Conservation (phyloP, 2,113 vertebrate genomes). For the Prietella phreatophila region DNA sequence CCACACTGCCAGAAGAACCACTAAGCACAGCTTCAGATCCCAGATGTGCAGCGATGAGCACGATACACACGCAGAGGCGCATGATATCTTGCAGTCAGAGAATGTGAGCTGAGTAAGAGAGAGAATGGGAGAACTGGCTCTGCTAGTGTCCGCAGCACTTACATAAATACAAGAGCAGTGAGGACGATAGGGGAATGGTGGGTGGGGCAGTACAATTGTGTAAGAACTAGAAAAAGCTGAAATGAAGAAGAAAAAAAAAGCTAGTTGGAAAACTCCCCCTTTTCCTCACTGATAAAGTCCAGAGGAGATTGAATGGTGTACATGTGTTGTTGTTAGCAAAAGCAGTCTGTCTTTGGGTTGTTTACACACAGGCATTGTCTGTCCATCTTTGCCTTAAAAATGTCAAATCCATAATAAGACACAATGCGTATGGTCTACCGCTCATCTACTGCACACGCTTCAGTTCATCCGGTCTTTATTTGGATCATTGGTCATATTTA, state of each 20-base stretch:
- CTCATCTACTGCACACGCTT: neutral
- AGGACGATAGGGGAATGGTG: constrained; percentile 71
- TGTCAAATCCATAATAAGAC: neutral
- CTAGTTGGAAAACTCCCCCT: neutral
- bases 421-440: neutral
- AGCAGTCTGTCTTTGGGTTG: neutral
- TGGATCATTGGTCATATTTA: neutral
- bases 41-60: constrained; percentile 66
- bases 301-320: neutral
- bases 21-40: constrained; percentile 51
- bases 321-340: neutral
- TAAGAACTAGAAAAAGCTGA: constrained; percentile 63
- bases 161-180: constrained; percentile 75
- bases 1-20: constrained; percentile 50
- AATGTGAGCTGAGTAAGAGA: constrained; percentile 57
- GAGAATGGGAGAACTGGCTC: constrained; percentile 64
- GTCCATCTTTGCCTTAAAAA: neutral
- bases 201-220: constrained; percentile 76
- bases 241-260: constrained; percentile 15
- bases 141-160: constrained; percentile 68
- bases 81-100: constrained; percentile 66
- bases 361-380: neutral
- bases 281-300: constrained; percentile 14
- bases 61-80: constrained; percentile 72
- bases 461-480: neutral